Evolutionary conservation across 2,113 vertebrate genomes (phyloP), one percentile per base, ranked within the genome.

Genomic region (Cariama cristata): DNA sequence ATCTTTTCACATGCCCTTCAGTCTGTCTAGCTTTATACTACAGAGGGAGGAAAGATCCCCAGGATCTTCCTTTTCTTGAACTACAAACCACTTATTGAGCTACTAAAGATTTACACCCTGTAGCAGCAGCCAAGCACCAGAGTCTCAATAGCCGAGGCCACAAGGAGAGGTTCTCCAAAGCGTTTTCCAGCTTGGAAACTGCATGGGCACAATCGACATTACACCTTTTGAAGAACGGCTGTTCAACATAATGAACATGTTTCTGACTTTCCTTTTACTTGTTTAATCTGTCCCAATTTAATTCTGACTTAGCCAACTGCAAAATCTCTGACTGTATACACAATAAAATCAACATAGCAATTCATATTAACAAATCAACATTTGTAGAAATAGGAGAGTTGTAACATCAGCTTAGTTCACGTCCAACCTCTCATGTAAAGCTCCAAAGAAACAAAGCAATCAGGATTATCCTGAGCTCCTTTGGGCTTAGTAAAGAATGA

Each of bases 401-500:
- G 24, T 22, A 64, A 82, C 52, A 86, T 69, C 56, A 74, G 79
- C 83, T 95, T 83, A 92, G 52, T 22, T 86, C 59, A 56, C 47
- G 75, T 69, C 69, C 72, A 79, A 44, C 30, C 7, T 4, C 62
- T 62, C 74, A 33, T 7, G 2, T 72, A 95, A 93, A 93, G 77
- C 88, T 92, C 83, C 80, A 80, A 45, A 89, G 66, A 87, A 97
- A 79, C 1, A 1, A 75, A 92, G 68, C 68, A 79, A 85, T 81
- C 53, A 40, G 73, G 88, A 95, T 95, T 97, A 95, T 56, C 76
- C 68, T 85, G 76, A 92, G 62, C 64, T 90, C 72, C 88, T 74
- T 32, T 6, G 1, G 60, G 56, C 47, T 89, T 60, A 92, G 80
- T 24, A 64, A 90, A 88, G 92, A 93, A 93, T 59, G 60, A 69